Evolutionary conservation across 2,113 vertebrate species (phyloP), one percentile per base, ranked within the genome.

Genomic region (Grantiella picta): DNA sequence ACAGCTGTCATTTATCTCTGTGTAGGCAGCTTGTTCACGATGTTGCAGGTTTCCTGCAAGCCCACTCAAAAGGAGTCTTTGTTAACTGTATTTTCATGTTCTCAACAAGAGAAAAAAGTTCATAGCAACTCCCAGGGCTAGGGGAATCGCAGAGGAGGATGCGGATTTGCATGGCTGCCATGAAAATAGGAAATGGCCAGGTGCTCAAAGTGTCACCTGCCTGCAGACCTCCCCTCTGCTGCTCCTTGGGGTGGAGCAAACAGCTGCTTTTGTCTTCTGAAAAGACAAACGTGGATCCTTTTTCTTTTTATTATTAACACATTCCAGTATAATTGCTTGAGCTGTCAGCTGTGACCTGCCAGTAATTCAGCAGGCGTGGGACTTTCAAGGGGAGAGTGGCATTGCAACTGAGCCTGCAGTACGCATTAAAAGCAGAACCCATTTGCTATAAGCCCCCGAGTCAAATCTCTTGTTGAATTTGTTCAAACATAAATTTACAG

Each of bases 391-490:
- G 97, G 92, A 97, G 91, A 88, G 72, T 2, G 4, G 90, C 92
- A 31, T 57, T 65, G 15, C 71, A 45, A 75, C 90, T 31, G 53
- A 93, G 95, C 87, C 59, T 1, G 54, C 82, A 60, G 50, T 27
- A 40, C 1, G 60, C 92, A 79, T 75, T 90, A 87, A 87, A 57
- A 82, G 86, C 76, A 89, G 82, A 96, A 96, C 90, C 95, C 96
- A 91, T 96, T 97, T 95, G 94, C 96, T 94, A 40, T 86, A 95
- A 97, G 94, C 96, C 94, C 95, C 61, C 79, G 53, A 97, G 97
- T 96, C 96, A 98, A 98, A 97, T 96, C 97, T 97, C 96, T 90
- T 90, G 94, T 96, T 97, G 97, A 97, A 95, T 97, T 98, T 97
- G 97, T 87, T 97, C 97, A 97, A 98, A 97, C 94, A 94, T 91